Evolutionary conservation across 1,140 invertebrate genomes (phyloP).

Genomic region (Aphelenchoides besseyi): DNA sequence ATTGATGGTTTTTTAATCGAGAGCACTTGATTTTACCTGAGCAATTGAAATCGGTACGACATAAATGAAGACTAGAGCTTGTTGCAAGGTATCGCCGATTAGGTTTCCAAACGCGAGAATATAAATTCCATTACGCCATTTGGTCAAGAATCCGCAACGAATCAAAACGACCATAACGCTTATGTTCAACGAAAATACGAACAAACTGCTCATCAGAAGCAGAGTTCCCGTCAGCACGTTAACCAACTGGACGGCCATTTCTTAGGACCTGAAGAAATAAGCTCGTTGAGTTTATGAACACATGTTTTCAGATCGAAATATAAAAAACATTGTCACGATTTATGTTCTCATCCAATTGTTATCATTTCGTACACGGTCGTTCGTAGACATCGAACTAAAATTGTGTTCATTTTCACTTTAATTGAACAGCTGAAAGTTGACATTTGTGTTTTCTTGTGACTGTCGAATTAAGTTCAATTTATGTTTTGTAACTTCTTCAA

Average conservation of each 20-base stretch:
- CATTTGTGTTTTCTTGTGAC: no score
- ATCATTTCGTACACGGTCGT: no score
- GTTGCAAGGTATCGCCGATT: conserved; percentile 3
- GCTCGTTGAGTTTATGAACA: neutral
- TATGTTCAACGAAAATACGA: neutral
- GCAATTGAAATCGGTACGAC: neutral
- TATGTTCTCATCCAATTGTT: no score
- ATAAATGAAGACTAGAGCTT: neutral
- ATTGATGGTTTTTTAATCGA: neutral
- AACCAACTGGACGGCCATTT: neutral
- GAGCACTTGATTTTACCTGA: neutral
- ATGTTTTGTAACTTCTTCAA: no score
- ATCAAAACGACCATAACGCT: neutral
- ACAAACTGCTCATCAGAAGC: neutral
- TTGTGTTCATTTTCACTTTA: no score
- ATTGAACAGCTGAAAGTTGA: no score
- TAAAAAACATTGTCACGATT: no score
- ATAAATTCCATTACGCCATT: conserved; percentile 3
- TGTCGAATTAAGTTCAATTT: no score
- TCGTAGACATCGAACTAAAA: no score
- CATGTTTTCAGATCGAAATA: no score
- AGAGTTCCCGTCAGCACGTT: neutral
- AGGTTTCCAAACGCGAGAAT: conserved; percentile 6
- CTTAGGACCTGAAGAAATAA: neutral
- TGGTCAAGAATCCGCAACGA: neutral